Percentiles rank a stretch among this genome's conserved stretches.
phyloP scores from a whole-genome alignment of 2,797 vertebrate genomes.

The Paedocypris micromegethes region DNA sequence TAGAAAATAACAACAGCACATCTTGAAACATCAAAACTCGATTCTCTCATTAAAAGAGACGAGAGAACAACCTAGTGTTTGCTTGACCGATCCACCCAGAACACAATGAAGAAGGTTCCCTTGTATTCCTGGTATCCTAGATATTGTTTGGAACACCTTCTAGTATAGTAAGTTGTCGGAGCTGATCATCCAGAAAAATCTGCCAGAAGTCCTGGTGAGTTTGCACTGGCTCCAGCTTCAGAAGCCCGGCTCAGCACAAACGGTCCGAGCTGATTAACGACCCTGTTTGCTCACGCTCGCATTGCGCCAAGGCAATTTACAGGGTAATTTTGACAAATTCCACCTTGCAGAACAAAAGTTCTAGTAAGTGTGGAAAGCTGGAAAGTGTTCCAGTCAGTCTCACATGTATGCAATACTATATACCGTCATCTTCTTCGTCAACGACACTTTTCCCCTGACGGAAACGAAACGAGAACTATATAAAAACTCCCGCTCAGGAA shows the following conservation, averaged over 20 bases:
- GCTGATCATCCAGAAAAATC: constrained; percentile 34
- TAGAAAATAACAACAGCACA: too few species aligned
- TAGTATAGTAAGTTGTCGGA: constrained; percentile 38
- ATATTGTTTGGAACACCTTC: constrained; percentile 32
- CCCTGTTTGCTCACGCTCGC: constrained; percentile 16
- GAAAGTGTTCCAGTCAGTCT: background rate
- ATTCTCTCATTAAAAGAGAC: too few species aligned
- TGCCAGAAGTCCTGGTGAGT: constrained; percentile 10
- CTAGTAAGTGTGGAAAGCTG: constrained; percentile 14
- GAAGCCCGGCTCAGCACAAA: constrained; percentile 36
- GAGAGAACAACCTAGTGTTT: too few species aligned
- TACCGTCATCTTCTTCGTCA: too few species aligned
- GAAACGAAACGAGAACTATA: too few species aligned
- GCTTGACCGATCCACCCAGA: too few species aligned
- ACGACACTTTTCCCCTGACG: too few species aligned
- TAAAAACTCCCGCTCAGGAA: too few species aligned
- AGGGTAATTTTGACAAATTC: constrained; percentile 36
- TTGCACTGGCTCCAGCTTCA: background rate
- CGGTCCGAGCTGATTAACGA: constrained; percentile 31
- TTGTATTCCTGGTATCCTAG: constrained; percentile 25
- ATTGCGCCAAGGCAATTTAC: constrained; percentile 18
- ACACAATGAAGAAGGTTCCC: background rate
- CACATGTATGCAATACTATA: too few species aligned
- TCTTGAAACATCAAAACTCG: too few species aligned
- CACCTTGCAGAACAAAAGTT: background rate